phyloP scores from a whole-genome alignment of 2,113 vertebrate genomes.

The Phainopepla nitens region DNA sequence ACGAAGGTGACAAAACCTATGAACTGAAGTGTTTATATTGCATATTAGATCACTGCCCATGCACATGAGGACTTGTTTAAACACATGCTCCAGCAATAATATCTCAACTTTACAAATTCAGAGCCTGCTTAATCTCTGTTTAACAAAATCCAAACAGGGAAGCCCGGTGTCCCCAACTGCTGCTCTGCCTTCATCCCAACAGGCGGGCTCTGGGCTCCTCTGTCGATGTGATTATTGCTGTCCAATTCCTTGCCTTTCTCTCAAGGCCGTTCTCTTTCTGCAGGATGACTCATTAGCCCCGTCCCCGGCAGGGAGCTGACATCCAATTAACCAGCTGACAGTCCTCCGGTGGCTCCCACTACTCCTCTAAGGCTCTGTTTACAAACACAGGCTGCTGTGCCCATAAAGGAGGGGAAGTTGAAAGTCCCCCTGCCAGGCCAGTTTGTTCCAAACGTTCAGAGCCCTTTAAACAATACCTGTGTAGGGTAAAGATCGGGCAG shows the following conservation, averaged over 20 bases:
- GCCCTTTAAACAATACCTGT: constrained; percentile 69
- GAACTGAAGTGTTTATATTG: neutral
- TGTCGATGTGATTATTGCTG: constrained; percentile 56
- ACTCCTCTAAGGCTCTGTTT: constrained; percentile 76
- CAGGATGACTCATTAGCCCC: constrained; percentile 73
- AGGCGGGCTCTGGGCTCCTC: constrained; percentile 51
- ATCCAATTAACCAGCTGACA: constrained; percentile 80
- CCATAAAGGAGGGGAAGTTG: constrained; percentile 60
- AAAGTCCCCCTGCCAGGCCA: constrained; percentile 71
- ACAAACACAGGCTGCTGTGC: constrained; percentile 79
- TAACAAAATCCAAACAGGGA: neutral
- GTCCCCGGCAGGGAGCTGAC: constrained; percentile 68
- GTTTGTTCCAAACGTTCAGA: constrained; percentile 70
- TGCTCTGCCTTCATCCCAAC: constrained; percentile 63
- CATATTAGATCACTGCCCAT: neutral
- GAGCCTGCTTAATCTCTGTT: constrained; percentile 47
- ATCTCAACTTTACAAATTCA: constrained; percentile 9
- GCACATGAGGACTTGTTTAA: neutral
- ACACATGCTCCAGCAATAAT: neutral
- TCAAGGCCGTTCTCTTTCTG: neutral
- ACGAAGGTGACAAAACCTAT: neutral
- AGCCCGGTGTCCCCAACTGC: constrained; percentile 57
- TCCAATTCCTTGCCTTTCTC: constrained; percentile 46
- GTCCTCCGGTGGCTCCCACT: constrained; percentile 66
- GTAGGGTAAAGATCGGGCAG: constrained; percentile 55